Evolutionary conservation across 2,113 vertebrate genomes (phyloP), one percentile per base, ranked within the genome.

Genomic region (Anas platyrhynchos): DNA sequence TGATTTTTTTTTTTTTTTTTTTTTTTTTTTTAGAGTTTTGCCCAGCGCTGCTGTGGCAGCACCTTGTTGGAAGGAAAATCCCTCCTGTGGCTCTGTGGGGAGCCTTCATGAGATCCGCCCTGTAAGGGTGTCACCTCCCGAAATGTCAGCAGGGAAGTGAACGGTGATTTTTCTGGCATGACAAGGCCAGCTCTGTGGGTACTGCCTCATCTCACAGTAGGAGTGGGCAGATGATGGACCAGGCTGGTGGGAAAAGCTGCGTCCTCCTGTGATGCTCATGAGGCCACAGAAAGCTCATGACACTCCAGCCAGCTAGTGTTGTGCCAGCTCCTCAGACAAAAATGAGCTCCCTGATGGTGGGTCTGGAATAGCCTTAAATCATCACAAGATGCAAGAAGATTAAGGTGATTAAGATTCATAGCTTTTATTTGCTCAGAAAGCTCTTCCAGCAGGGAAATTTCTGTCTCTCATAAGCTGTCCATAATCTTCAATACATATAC

Each of bases 211-310:
- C 68, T 68, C 91, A 65, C 92, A 86, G 93, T 74, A 20, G 69
- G 69, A 78, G 38, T 43, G 54, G 73, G 69, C 54, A 81, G 52
- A 83, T 86, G 80, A 94, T 22, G 75, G 90, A 80, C 83, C 62
- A 76, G 68, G 38, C 38, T 93, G 56, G 75, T 88, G 76, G 55
- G 85, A 94, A 97, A 91, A 91, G 10, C 22, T 87, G 44, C 91
- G 89, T 91, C 87, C 36, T 91, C n/a, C 44, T n/a, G 18, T 20
- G 55, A 72, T 65, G 32, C 52, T 94, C 62, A 12, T 15, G 36
- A 76, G 65, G 55, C 92, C 82, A 31, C 55, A 89, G 83, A 86
- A 88, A 78, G 73, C 73, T 92, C 36, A 13, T 61, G 73, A 92
- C 52, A 8, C 56, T 81, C n/a, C 66, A 86, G 73, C 46, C 73